Evolutionary conservation across 2,113 vertebrate species (phyloP), one percentile per base, ranked within the genome.

Genomic region (Hucho hucho): DNA sequence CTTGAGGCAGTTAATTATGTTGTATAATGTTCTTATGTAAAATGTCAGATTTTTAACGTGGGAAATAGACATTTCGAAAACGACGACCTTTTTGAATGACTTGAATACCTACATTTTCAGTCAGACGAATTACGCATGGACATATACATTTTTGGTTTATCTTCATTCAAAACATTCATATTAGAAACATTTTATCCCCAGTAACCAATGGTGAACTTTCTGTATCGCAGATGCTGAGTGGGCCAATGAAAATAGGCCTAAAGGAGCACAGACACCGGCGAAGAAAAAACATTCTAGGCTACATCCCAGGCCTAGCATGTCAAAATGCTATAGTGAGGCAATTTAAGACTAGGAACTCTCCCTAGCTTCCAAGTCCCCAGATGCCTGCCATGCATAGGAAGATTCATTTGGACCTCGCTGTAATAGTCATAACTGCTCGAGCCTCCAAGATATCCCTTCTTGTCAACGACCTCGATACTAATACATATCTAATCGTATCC

Each of bases 401-500:
- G 82, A 90, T 86, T 81, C 79, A 83, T 80, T 49, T 87, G 72
- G 85, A 81, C 84, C 86, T 74, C 69, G 66, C 75, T 83, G 76
- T 78, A 82, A 86, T 83, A 87, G 83, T 89, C 86, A 78, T 93
- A 91, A 92, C 91, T 89, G 93, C 88, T 92, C 90, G 90, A 90
- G 70, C 84, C 87, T 90, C 87, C 75, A 91, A 94, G 92, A 88
- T 90, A 88, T 91, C 87, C 92, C 89, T 89, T 91, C 89, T 79
- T 88, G 84, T 73, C 86, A 73, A 82, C 74, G 84, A 92, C 89
- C 91, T 91, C 88, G 83, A 87, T 88, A 87, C 89, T 94, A 95
- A 96, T 95, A 95, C 94, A 96, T 95, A 94, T 95, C 90, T 95
- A 96, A 95, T 95, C 93, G 93, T 94, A 91, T 93, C 94, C 94